Base-by-base conservation (phyloP, 2,888 invertebrate species). In the Protophormia terraenovae region DNA sequence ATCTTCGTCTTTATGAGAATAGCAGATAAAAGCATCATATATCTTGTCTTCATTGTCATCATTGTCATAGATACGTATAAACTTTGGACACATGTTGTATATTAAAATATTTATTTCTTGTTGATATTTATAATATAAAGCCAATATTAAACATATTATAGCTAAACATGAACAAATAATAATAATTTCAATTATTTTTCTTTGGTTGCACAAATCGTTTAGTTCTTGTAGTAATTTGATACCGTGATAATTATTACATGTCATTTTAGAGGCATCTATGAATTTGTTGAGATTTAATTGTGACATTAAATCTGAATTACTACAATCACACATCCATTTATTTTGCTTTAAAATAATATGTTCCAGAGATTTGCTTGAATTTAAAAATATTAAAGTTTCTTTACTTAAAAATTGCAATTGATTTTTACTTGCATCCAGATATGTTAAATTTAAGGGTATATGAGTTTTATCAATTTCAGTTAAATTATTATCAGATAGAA, bases 1-100 rank as follows among this genome's bases (percentile, higher is more conserved):
- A 2, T 94, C 94, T 89, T 95, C 95, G 90, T 97, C 97, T 89
- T 94, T 94, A 90, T 96, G 95, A 4, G 96, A 95, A 90, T 95
- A 97, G 88, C 97, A 96, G 86, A 97, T 94, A 91, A 97, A 97
- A 0, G 96, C 97, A 91, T 97, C 96, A 91, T 95, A 97, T 38
- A 91, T 89, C 89, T 94, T 94, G 55, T 92, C 91, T 83, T n/a
- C 3, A 41, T 41, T n/a, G n/a, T 94, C 94, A 90, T 96, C 96
- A n/a, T 95, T 90, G 85, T 96, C 96, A 71, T 95, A 94, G 89
- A 96, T 95, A 0, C 94, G 94, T 3, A 96, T 94, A 71, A 94
- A 93, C 93, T 95, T 94, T 22, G 95, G 90, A 84, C 94, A 95
- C 85, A 94, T 88, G 66, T 94, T 94, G 87, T 94, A 95, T n/a